Conservation (phyloP, 1,140 invertebrate species). For the Drosophila athabasca region DNA sequence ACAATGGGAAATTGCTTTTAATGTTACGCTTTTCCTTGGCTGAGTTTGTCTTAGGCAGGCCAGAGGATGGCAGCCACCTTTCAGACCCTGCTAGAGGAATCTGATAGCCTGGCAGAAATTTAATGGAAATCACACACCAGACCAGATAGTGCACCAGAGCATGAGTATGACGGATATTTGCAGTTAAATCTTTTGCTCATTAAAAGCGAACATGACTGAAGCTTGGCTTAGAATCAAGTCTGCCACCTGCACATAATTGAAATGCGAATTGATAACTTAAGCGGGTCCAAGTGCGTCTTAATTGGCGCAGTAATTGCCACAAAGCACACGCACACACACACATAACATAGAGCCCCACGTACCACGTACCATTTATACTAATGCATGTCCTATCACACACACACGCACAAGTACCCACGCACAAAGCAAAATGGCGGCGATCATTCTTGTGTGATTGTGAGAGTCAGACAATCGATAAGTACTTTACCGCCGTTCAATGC, state of each 20-base stretch:
- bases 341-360: neutral
- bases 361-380: neutral
- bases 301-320: conserved; percentile 31
- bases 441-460: conserved; percentile 60
- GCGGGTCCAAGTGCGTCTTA: conserved; percentile 18
- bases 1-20: conserved; percentile 74
- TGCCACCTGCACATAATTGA: conserved; percentile 28
- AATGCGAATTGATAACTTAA: neutral
- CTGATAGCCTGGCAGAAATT: no score
- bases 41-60: conserved; percentile 48
- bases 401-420: conserved; percentile 7
- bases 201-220: conserved; percentile 3
- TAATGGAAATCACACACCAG: no score
- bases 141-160: no score
- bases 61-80: conserved; percentile 12
- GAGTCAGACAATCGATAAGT: conserved; percentile 55
- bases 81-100: neutral
- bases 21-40: conserved; percentile 61
- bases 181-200: no score
- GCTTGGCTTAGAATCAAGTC: conserved; percentile 11
- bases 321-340: conserved; percentile 21
- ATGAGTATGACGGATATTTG: no score
- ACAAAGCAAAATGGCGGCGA: conserved; percentile 40
- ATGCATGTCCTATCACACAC: conserved; percentile 5
- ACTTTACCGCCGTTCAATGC: conserved; percentile 21